These are phyloP conservation scores for Zelleria hepariella DNA, from an alignment of 2,888 invertebrate genomes.

Conservation along the genomic window DNA sequence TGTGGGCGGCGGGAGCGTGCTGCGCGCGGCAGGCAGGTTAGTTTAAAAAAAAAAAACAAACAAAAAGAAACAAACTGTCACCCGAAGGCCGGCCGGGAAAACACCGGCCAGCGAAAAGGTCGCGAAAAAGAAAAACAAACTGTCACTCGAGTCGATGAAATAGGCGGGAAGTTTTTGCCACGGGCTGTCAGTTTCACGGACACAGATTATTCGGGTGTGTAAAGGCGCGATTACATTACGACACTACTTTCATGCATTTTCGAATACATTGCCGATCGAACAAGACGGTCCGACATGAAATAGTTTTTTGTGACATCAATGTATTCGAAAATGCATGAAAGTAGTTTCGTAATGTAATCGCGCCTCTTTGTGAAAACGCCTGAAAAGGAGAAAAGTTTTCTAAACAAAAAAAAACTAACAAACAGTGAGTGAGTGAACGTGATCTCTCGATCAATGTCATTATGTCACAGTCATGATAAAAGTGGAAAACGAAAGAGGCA, in stretches of 20 bases:
- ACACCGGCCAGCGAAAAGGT: background rate
- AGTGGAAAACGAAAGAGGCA: background rate
- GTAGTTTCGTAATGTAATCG: background rate
- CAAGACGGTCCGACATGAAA: too few species aligned
- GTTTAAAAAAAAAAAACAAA: too few species aligned
- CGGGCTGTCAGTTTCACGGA: too few species aligned
- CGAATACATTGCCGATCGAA: too few species aligned
- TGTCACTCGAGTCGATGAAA: background rate
- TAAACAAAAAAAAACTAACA: background rate
- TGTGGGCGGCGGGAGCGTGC: constrained; percentile 71
- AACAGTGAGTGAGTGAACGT: background rate
- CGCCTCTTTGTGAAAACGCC: background rate
- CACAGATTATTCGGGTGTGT: too few species aligned
- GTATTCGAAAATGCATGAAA: too few species aligned
- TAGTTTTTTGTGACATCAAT: too few species aligned
- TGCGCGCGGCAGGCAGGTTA: constrained; percentile 70
- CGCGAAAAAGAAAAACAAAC: background rate
- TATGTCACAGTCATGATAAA: too few species aligned
- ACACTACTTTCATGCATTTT: too few species aligned
- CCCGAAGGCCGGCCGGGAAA: background rate
- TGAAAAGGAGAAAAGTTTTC: background rate
- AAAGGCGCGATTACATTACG: too few species aligned
- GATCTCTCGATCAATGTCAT: background rate
- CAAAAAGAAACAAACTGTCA: background rate
- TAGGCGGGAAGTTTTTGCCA: background rate